Evolutionary conservation across 2,888 invertebrate genomes (phyloP).

Genomic region (Agrypnus murinus): DNA sequence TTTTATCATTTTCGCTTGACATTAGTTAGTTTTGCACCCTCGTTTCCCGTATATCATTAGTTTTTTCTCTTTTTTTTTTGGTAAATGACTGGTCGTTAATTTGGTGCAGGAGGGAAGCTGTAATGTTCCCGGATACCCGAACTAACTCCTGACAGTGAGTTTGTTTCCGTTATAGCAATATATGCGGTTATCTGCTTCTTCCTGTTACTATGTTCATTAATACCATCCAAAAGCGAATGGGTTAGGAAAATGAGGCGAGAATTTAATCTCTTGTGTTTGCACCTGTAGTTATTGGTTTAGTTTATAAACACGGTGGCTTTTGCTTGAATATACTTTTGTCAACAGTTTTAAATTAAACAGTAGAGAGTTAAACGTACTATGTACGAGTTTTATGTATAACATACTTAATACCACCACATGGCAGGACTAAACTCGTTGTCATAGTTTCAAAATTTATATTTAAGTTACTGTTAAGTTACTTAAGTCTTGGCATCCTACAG

Average conservation of each 20-base stretch:
- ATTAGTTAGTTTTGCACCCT: conserved; percentile 12
- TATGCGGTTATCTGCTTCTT: conserved; percentile 20
- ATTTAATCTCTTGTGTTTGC: conserved; percentile 10
- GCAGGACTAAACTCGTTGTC: too few species aligned
- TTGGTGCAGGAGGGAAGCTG: conserved; percentile 39
- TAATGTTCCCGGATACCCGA: conserved; percentile 38
- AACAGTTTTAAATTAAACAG: too few species aligned
- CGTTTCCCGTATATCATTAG: conserved; percentile 14
- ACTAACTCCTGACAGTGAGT: conserved; percentile 32
- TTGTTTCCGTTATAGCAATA: conserved; percentile 30
- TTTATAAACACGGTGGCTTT: too few species aligned
- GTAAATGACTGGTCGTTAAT: conserved; percentile 32
- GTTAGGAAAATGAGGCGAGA: conserved; percentile 3
- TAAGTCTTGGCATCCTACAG: too few species aligned
- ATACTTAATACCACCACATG: too few species aligned
- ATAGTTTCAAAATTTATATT: too few species aligned
- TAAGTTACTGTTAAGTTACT: too few species aligned
- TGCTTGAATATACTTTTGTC: too few species aligned
- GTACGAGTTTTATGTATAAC: too few species aligned
- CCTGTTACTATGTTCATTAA: conserved; percentile 3
- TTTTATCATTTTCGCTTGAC: neutral
- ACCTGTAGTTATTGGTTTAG: conserved; percentile 10
- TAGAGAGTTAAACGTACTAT: too few species aligned
- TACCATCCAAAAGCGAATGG: neutral
- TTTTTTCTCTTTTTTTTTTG: neutral